phyloP scores from a whole-genome alignment of 2,888 invertebrate species.

The Theristus sp. region DNA sequence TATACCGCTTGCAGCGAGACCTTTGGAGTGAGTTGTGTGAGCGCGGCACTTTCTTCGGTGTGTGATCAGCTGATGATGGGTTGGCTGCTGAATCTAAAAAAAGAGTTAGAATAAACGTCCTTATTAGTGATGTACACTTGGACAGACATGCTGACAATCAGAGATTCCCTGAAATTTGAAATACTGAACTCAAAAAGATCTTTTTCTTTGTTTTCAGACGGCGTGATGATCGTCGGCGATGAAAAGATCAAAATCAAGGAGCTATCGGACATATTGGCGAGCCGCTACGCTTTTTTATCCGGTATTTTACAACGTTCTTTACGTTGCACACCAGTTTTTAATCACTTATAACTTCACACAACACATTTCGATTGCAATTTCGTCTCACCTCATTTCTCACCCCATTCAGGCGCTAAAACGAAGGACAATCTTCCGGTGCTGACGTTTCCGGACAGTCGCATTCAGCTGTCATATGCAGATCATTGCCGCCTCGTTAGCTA shows the following conservation, averaged over 20 bases:
- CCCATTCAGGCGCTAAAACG: conserved; percentile 82
- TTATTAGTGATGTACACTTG: too few species aligned
- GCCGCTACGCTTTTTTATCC: conserved; percentile 23
- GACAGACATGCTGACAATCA: too few species aligned
- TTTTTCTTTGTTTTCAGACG: conserved; percentile 22
- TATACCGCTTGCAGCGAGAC: too few species aligned
- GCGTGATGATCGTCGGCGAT: conserved; percentile 19
- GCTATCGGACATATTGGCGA: conserved; percentile 22
- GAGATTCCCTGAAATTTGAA: neutral
- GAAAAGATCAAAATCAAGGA: conserved; percentile 23
- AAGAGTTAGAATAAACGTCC: too few species aligned
- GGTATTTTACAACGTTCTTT: conserved; percentile 15
- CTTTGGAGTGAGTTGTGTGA: too few species aligned
- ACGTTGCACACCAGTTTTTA: neutral
- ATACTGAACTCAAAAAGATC: neutral
- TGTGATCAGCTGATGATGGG: too few species aligned
- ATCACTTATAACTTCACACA: neutral
- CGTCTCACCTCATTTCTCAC: conserved; percentile 14
- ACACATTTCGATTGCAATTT: neutral
- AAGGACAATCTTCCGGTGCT: conserved; percentile 76
- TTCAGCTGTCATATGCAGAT: conserved; percentile 63
- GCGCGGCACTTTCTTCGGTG: too few species aligned
- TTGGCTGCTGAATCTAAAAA: too few species aligned
- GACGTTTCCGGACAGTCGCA: conserved; percentile 72
- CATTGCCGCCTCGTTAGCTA: conserved; percentile 78